Evolutionary conservation across 2,113 vertebrate genomes (phyloP).

Genomic region (Passer montanus): DNA sequence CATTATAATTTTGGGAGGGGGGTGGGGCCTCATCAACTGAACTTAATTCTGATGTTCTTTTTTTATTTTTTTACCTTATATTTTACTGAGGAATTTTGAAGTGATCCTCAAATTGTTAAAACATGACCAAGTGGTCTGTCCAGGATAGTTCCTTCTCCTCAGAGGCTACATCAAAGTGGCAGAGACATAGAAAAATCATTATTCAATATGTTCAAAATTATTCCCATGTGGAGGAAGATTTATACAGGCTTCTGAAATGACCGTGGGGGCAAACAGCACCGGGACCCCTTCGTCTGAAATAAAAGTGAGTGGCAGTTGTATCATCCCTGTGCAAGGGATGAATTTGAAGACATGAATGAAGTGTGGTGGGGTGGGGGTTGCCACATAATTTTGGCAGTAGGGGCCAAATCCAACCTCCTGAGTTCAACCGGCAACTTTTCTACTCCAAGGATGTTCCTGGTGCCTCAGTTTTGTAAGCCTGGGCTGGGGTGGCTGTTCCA

Average conservation of each 20-base stretch:
- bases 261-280: not conserved
- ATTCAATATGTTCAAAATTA: slow-evolving; percentile 23
- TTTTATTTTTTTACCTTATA: not conserved
- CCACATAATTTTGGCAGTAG: not conserved
- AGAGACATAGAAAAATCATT: slow-evolving; percentile 1
- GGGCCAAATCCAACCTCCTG: accelerated
- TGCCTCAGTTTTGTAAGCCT: not conserved
- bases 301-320: not conserved
- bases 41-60: not conserved
- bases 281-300: not conserved
- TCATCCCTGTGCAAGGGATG: not conserved
- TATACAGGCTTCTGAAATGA: not conserved
- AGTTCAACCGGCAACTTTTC: not conserved
- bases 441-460: accelerated
- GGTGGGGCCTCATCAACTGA: not conserved
- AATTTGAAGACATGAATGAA: not conserved
- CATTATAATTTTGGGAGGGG: not conserved
- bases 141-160: not conserved
- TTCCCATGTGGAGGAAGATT: not conserved
- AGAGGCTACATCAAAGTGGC: slow-evolving; percentile 5
- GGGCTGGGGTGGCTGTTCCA: not conserved
- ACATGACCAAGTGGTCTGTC: not conserved
- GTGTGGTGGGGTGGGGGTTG: not conserved
- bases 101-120: slow-evolving; percentile 14
- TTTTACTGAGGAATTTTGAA: slow-evolving; percentile 26